Evolutionary conservation across 2,888 invertebrate genomes (phyloP).

Genomic region (Rugalucina vietnamica): DNA sequence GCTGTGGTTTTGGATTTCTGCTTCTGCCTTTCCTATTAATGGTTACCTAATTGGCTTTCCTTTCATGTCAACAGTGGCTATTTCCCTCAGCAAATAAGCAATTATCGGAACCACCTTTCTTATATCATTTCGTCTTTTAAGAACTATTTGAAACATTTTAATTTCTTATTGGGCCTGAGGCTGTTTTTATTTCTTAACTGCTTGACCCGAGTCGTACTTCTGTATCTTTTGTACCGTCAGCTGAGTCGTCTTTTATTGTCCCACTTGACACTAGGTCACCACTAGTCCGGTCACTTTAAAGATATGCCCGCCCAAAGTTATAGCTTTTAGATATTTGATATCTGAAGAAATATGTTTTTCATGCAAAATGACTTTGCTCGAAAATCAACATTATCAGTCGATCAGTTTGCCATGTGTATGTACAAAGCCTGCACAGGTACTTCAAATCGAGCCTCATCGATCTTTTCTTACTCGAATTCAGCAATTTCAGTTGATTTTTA

Average conservation of each 20-base stretch:
- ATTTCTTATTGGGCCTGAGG: neutral
- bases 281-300: neutral
- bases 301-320: neutral
- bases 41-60: neutral
- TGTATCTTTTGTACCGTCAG: neutral
- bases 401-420: neutral
- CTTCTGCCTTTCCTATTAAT: neutral
- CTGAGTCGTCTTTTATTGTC: neutral
- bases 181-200: slow-evolving; percentile 9
- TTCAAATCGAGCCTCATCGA: no score
- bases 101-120: neutral
- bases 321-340: neutral
- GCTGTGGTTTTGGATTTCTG: no score
- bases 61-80: neutral
- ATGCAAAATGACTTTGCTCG: neutral
- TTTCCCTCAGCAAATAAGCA: neutral
- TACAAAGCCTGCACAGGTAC: no score
- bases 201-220: neutral
- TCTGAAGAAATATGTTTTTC: neutral
- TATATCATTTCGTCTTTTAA: neutral
- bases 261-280: neutral
- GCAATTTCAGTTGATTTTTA: no score
- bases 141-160: slow-evolving; percentile 4
- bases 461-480: no score
- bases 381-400: neutral